These are phyloP conservation scores for Astyanax mexicanus DNA, from an alignment of 2,797 vertebrate genomes.

Conservation along the genomic window DNA sequence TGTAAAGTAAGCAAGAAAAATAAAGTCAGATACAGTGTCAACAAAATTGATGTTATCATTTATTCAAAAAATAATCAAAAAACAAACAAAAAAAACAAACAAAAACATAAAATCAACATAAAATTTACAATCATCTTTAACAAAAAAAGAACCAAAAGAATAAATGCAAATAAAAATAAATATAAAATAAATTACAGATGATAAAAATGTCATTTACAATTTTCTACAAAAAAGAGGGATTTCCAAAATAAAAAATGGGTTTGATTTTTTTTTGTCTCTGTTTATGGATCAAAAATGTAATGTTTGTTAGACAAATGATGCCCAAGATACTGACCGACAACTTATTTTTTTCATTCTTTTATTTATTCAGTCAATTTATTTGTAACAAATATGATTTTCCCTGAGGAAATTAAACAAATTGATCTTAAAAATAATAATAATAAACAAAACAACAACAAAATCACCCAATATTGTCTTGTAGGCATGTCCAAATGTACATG, in stretches of 20 bases:
- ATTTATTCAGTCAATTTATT: conserved; percentile 64
- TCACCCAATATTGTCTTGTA: not conserved
- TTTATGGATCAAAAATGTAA: conserved; percentile 16
- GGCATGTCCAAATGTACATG: conserved; percentile 24
- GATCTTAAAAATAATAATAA: conserved; percentile 37
- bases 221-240: conserved; percentile 58
- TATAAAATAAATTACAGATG: conserved; percentile 74
- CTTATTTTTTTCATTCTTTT: conserved; percentile 51
- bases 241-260: conserved; percentile 42
- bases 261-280: not conserved
- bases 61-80: conserved; percentile 61
- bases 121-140: conserved; percentile 67
- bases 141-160: not conserved
- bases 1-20: not conserved
- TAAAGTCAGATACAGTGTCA: not conserved
- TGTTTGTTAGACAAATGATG: conserved; percentile 36
- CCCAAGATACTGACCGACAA: conserved; percentile 54
- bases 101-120: conserved; percentile 56
- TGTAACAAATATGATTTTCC: conserved; percentile 71
- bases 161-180: conserved; percentile 71
- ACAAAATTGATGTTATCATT: not conserved
- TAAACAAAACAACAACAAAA: not conserved
- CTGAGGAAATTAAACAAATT: conserved; percentile 75
- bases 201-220: conserved; percentile 66
- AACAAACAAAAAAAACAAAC: not conserved